Evolutionary conservation across 2,797 vertebrate genomes (phyloP), one percentile per base, ranked within the genome.

Genomic region (Acanthis flammea): DNA sequence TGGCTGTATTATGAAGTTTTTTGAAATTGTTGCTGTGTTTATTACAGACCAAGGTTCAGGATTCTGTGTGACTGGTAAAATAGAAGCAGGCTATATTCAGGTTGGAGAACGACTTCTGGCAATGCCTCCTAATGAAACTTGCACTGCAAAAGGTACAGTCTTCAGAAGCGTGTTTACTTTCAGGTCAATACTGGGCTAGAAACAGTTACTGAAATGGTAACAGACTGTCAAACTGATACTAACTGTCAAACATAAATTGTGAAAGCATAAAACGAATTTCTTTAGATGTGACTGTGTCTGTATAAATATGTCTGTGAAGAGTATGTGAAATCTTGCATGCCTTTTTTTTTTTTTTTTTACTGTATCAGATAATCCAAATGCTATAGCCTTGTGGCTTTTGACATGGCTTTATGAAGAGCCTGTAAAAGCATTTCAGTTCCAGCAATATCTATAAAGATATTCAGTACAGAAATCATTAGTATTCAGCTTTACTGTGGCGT

Each of bases 91-190:
- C 72, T 99, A 98, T 80, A 97, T 99, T 95, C 99, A 99, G 94
- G 98, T 98, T 54, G 99, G 99, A 95, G 99, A 99, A 33, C 98
- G 98, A 94, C 97, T 99, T 55, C 97, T 99, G 90, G 99, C 98
- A 48, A 98, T 99, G 98, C 99, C 99, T 91, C 99, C 99, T 55
- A 99, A 99, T 97, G 99, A 99, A 98, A 99, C 98, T 81, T 99
- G 99, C 97, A 99, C 98, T 47, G 98, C 99, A 94, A 99, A 99
- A 99, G 99, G 99, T 99, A 98, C 44, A 50, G 53, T 90, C 73
- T 94, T 71, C 70, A 94, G 82, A 81, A 84, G 41, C 4, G 0
- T 93, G 54, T 92, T 93, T 95, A 87, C 93, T 97, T 94, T 97
- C 96, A 84, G 82, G 63, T 95, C 96, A 91, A 72, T 92, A 78